Base-by-base conservation (phyloP, 2,888 invertebrate genomes). In the Iphiclides podalirius region DNA sequence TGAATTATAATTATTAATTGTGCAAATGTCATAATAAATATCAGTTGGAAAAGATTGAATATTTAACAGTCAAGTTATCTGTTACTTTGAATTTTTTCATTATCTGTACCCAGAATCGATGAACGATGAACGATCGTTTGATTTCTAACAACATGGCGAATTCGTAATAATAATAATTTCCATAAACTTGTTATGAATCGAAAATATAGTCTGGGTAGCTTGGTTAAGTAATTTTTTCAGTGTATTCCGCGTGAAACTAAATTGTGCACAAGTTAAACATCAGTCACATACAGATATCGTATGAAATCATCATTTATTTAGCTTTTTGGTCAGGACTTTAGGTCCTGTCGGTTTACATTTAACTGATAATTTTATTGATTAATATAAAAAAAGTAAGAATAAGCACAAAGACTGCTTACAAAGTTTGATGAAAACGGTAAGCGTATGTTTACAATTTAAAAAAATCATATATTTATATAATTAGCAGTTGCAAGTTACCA, bases 81-180 rank as follows among this genome's bases (percentile, higher is more conserved):
- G n/a, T n/a, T n/a, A 28, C 13, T 28, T 9, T 14, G 4, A 14
- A 33, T 4, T 6, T 15, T 37, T 16, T 35, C n/a, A 7, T 39
- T 9, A 31, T 49, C 43, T 49, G 28, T 44, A 58, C 48, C 53
- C 52, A 12, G 26, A 57, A 63, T 64, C 63, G 66, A 64, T 64
- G 63, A 63, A 63, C 63, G 66, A 64, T 64, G 63, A 63, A 63
- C 63, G 66, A 64, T 64, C 64, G 59, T 51, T 59, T 62, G 49
- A 53, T 54, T 64, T 68, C 61, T 61, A 80, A 83, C 87, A 88
- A 87, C 77, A 88, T 88, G 87, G 86, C 87, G 79, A 75, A 69
- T 58, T 59, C 64, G 51, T 67, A 69, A 71, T 50, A 40, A 41
- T 45, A 50, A 49, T 49, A 43, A 11, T 26, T 12, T 36, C 12